Evolutionary conservation across 2,888 invertebrate species (phyloP), one percentile per base, ranked within the genome.

Genomic region (Lochmaea crataegi): DNA sequence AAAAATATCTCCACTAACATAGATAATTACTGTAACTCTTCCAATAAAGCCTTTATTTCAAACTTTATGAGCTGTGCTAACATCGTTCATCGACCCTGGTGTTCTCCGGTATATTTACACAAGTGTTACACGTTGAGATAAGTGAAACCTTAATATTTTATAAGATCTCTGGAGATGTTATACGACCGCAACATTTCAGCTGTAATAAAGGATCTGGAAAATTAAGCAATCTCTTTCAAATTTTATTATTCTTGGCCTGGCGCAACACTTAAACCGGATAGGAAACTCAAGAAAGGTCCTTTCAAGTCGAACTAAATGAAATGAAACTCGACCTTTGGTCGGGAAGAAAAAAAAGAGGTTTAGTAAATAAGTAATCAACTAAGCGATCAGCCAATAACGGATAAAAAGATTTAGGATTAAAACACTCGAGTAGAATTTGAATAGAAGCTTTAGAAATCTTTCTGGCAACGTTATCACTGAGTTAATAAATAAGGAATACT

Each of bases 301-400:
- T 53, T 53, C 10, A n/a, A 53, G 14, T n/a, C n/a, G n/a, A 51
- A 18, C 53, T 16, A 53, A 53, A 53, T 53, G n/a, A 53, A 53
- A 53, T 9, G 53, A 53, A 53, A 18, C 51, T 53, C 53, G 53
- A 53, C 53, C 18, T 53, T 53, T 53, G 53, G 53, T 18, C 18
- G 53, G 53, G 7, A 7, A 53, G 18, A 1, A 53, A 11, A 45
- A 14, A 18, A 18, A 18, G 53, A 53, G n/a, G 16, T 51, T n/a
- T 51, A n/a, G 53, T 53, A 53, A 53, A 53, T 53, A 53, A 18
- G 16, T 53, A 16, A 18, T 53, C 6, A 53, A 53, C 53, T 53
- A 53, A 53, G 18, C 53, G 18, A 53, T 2, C 53, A 48, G 14
- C 48, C 6, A 53, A 53, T 53, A 53, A 18, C 5, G n/a, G n/a